These are phyloP conservation scores for Atractosteus spatula DNA, from an alignment of 2,113 vertebrate species.

Conservation along the genomic window DNA sequence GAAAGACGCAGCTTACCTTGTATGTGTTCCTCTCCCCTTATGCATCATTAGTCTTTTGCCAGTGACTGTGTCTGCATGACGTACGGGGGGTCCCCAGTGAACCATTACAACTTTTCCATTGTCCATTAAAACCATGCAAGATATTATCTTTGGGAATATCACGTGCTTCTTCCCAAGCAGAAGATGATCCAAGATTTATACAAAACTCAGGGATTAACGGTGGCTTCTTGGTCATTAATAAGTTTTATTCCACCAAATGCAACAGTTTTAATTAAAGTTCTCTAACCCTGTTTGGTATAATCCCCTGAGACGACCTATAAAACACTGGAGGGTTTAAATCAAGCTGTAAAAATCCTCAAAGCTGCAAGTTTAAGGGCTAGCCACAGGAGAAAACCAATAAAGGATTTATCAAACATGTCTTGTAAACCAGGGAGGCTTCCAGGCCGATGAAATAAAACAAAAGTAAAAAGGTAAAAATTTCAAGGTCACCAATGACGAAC, in stretches of 20 bases:
- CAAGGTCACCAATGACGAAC: constrained; percentile 23
- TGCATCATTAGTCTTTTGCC: constrained; percentile 22
- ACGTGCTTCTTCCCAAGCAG: not conserved
- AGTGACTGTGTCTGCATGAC: constrained; percentile 7
- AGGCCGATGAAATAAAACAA: constrained; percentile 17
- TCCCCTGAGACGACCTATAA: constrained; percentile 46
- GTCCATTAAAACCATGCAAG: constrained; percentile 23
- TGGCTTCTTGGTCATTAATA: constrained; percentile 45
- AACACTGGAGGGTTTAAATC: constrained; percentile 58
- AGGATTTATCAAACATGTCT: constrained; percentile 44
- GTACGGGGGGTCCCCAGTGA: constrained; percentile 22
- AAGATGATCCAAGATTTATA: constrained; percentile 21
- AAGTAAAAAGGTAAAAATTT: constrained; percentile 30
- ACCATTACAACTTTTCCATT: constrained; percentile 32
- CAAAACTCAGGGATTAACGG: constrained; percentile 43
- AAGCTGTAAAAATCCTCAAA: constrained; percentile 50
- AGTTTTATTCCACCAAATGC: constrained; percentile 41
- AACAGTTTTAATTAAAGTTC: constrained; percentile 61
- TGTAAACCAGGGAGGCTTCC: constrained; percentile 38
- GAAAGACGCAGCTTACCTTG: not conserved
- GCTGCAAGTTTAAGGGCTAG: constrained; percentile 42
- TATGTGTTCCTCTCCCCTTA: constrained; percentile 7
- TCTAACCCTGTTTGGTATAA: constrained; percentile 50
- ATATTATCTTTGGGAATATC: constrained; percentile 10
- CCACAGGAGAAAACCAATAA: constrained; percentile 40